These are phyloP conservation scores for Hydrotaea diabolus DNA, from an alignment of 2,888 invertebrate species.

Conservation along the genomic window DNA sequence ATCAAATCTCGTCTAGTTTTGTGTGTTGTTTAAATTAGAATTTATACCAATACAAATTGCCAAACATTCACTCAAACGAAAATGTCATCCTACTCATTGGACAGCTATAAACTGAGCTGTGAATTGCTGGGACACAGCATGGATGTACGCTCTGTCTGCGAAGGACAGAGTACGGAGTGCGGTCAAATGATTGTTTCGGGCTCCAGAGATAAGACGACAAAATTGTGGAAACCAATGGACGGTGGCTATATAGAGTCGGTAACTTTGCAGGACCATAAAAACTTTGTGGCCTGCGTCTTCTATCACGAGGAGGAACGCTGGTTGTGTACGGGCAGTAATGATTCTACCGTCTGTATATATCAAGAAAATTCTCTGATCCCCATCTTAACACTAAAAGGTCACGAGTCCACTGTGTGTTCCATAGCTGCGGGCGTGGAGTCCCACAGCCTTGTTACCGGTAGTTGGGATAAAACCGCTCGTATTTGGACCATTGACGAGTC, in stretches of 20 bases:
- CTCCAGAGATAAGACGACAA: conserved; percentile 93
- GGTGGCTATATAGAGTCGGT: conserved; percentile 85
- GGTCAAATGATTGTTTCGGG: conserved; percentile 89
- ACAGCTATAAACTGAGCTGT: conserved; percentile 89
- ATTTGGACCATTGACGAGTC: conserved; percentile 87
- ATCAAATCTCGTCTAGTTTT: neutral
- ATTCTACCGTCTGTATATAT: conserved; percentile 90
- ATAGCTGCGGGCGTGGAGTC: conserved; percentile 81
- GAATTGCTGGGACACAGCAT: conserved; percentile 89
- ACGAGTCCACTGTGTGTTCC: conserved; percentile 82
- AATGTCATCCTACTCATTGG: conserved; percentile 74
- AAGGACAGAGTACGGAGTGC: conserved; percentile 82
- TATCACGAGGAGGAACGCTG: conserved; percentile 88
- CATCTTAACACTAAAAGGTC: conserved; percentile 87
- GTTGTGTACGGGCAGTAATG: conserved; percentile 94
- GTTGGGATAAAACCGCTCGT: conserved; percentile 95
- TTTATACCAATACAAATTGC: neutral
- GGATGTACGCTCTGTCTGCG: conserved; percentile 89
- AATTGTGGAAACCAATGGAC: conserved; percentile 91
- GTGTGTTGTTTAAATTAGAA: neutral
- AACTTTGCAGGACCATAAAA: conserved; percentile 89
- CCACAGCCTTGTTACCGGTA: conserved; percentile 89
- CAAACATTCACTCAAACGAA: neutral
- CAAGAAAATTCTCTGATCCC: conserved; percentile 86
- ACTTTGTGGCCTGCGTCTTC: conserved; percentile 92